Percentiles rank a stretch among this genome's conserved stretches.
Conservation (phyloP, 2,888 invertebrate genomes). For the Blastobasis lacticolella region DNA sequence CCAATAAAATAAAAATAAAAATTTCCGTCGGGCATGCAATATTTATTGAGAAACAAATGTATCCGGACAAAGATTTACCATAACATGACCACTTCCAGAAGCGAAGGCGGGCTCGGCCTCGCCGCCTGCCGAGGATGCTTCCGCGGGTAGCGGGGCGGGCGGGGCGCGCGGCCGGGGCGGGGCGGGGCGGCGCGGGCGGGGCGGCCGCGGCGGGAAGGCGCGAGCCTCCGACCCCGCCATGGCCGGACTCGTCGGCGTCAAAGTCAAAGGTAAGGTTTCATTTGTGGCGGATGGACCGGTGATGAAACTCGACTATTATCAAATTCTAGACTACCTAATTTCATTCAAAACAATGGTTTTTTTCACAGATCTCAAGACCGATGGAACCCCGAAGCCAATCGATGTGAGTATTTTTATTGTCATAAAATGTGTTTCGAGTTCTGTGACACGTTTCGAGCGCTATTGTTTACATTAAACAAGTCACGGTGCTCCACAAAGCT, state of each 20-base stretch:
- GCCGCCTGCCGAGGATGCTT: background rate
- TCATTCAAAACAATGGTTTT: background rate
- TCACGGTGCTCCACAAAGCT: too few relatives aligned
- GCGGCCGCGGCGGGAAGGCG: constrained; percentile 15
- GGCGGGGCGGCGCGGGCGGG: constrained; percentile 16
- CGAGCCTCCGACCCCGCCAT: constrained; percentile 43
- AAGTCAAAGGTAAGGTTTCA: constrained; percentile 68
- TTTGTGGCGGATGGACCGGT: too few relatives aligned
- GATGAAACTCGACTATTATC: too few relatives aligned
- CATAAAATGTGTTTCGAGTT: too few relatives aligned
- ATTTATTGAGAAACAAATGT: too few relatives aligned
- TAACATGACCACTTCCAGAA: background rate
- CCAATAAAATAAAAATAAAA: too few relatives aligned
- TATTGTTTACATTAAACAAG: too few relatives aligned
- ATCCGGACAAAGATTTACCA: too few relatives aligned
- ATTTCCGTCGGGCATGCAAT: too few relatives aligned
- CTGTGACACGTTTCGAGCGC: too few relatives aligned
- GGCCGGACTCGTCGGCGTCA: constrained; percentile 59
- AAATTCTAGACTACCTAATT: too few relatives aligned
- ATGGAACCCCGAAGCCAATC: constrained; percentile 45
- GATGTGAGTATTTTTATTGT: constrained; percentile 34
- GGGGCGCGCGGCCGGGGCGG: constrained; percentile 59
- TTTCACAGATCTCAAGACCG: constrained; percentile 50
- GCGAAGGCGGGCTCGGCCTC: background rate
- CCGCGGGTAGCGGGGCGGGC: constrained; percentile 44